Base-by-base conservation (phyloP, 2,797 vertebrate species). In the Poecile montanus region DNA sequence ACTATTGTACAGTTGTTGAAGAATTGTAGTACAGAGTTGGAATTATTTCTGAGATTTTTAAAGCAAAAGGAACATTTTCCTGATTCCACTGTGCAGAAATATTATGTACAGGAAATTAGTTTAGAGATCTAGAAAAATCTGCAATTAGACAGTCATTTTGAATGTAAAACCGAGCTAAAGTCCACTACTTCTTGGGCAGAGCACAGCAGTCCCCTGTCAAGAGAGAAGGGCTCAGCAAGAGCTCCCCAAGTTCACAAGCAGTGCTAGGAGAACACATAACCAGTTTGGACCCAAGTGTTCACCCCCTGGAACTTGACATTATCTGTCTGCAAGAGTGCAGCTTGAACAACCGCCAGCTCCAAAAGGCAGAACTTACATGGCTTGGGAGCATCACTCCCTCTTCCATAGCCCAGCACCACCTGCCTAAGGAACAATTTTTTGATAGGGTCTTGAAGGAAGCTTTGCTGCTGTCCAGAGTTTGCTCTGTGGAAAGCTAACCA, bases 341-440 rank as follows among this genome's bases (percentile, higher is more conserved):
- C 9, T 30, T 7, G 1, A 80, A 42, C 25, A 44, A 27, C 23
- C 50, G 30, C 26, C 53, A 60, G 30, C 32, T 68, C 42, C 11
- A 38, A 54, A 34, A 32, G 5, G 3, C 2, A 13, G 18, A 10
- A 11, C 6, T 75, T 42, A 23, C 0, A 4, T 29, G 27, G 27
- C 26, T 36, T 42, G 40, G 60, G 45, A 62, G 40, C 23, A n/a
- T 34, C 70, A 34, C 18, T 48, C 9, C 11, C 36, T 42, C 45
- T 60, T 74, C 53, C 10, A 23, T 4, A 85, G 40, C 32, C 29
- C 48, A 60, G 60, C n/a, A 66, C 8, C 15, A 66, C 29, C 54
- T 60, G 42, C 27, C 51, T 32, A 16, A 10, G 27, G 12, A 42
- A 16, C 16, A 44, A 20, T 21, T 67, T 79, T 54, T 71, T 16